Conservation (phyloP, 2,888 invertebrate species). For the Folsomia manolachei region DNA sequence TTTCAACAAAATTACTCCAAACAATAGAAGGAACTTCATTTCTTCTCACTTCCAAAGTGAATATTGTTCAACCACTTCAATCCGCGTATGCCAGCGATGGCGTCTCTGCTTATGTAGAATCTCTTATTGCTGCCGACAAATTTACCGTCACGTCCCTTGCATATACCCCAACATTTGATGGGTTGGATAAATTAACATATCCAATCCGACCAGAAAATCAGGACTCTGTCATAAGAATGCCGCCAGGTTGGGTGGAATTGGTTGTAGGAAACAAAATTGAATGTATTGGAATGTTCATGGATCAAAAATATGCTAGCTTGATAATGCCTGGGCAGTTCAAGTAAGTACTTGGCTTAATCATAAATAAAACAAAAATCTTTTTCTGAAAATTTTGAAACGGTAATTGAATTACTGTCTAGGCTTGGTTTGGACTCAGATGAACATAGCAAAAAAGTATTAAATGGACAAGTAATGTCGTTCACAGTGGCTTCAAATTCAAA, state of each 20-base stretch:
- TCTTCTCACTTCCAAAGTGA: conserved; percentile 25
- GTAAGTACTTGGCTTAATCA: conserved; percentile 28
- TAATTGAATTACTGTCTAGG: neutral
- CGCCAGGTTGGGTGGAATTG: conserved; percentile 27
- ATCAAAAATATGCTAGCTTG: conserved; percentile 20
- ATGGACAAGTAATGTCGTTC: conserved; percentile 39
- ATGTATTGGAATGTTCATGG: conserved; percentile 35
- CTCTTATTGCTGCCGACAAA: conserved; percentile 12
- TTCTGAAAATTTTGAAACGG: neutral
- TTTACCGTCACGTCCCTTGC: neutral
- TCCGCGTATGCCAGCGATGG: neutral
- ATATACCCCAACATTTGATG: neutral
- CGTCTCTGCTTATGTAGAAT: conserved; percentile 1
- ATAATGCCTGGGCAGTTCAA: conserved; percentile 37
- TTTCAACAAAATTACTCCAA: conserved; percentile 23
- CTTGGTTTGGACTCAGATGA: neutral
- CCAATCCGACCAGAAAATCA: neutral
- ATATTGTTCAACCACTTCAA: neutral
- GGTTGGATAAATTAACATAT: conserved; percentile 3
- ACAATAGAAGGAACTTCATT: conserved; percentile 30
- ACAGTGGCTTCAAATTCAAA: conserved; percentile 13
- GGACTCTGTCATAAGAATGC: conserved; percentile 33
- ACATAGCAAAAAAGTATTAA: conserved; percentile 22
- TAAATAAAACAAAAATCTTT: too few relatives aligned
- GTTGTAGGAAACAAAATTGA: conserved; percentile 23